phyloP scores from a whole-genome alignment of 2,797 vertebrate species.

The Channallabes apus region DNA sequence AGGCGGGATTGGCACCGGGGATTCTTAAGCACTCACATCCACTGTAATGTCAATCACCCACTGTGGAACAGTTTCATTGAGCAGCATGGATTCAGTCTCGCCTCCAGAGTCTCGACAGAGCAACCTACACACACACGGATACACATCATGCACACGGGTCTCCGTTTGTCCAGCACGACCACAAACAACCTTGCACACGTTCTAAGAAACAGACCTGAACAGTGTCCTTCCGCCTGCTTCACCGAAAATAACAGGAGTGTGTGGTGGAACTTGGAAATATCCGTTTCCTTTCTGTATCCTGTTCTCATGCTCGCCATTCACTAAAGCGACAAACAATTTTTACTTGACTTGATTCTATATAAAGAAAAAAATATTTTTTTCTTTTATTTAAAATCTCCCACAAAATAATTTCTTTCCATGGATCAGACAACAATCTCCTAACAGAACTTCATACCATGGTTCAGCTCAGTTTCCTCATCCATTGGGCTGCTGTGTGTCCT shows the following conservation, averaged over 20 bases:
- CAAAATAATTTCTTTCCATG: conserved; percentile 75
- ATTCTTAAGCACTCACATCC: conserved; percentile 82
- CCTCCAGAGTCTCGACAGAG: conserved; percentile 96
- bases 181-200: neutral
- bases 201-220: conserved; percentile 79
- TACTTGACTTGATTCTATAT: neutral
- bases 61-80: conserved; percentile 97
- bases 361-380: neutral
- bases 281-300: conserved; percentile 96
- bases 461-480: conserved; percentile 97
- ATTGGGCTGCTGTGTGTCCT: conserved; percentile 94
- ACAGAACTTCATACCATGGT: conserved; percentile 78
- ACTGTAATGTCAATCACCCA: conserved; percentile 99
- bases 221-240: conserved; percentile 97
- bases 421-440: conserved; percentile 68
- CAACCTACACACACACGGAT: conserved; percentile 74
- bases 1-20: conserved; percentile 1
- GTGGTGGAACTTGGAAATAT: conserved; percentile 97
- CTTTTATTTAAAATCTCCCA: too few relatives aligned
- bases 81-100: conserved; percentile 97
- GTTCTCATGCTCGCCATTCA: conserved; percentile 95
- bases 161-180: neutral
- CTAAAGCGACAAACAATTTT: conserved; percentile 62
- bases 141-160: neutral
- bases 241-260: conserved; percentile 97